Evolutionary conservation across 2,797 vertebrate genomes (phyloP), one percentile per base, ranked within the genome.

Genomic region (Acipenser transmontanus): DNA sequence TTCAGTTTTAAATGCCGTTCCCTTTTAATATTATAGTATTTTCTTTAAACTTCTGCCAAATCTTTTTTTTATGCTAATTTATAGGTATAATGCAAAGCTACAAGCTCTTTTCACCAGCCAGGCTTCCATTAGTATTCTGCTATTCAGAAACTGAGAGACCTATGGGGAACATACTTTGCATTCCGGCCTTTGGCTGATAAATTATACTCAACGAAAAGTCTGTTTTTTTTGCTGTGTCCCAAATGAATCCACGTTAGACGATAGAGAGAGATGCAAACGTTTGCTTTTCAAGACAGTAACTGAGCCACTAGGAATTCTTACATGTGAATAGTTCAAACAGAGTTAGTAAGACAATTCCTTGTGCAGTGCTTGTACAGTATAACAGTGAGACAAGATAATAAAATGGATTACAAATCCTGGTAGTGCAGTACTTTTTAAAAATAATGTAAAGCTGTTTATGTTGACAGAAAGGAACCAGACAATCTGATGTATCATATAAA

Each of bases 151-250:
- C 20, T 6, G 49, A 49, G 11, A 51, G 17, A 47, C 4, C 34
- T 34, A 34, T 34, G 14, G 59, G 47, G 66, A 50, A 54, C 9
- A 20, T 49, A 47, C 14, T 7, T 17, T 49, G 59, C 47, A 50
- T 9, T 51, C 51, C 12, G 6, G 47, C 20, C 14, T 50, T 12
- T 66, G 65, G 48, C 17, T 67, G 59, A 67, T 67, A 59, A 61
- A 67, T 67, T 61, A 61, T 17, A 56, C 60, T 59, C 56, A 49
- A 61, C 48, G 14, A 61, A 61, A 14, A 60, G 5, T 51, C 8
- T 61, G 20, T 61, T 10, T 59, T 61, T 17, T 49, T 34, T 17
- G 66, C 48, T 59, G 59, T 17, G 49, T 61, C 65, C 57, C 48
- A 20, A 34, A 50, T 67, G 17, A 61, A 14, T 13, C 47, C n/a